Evolutionary conservation across 1,140 invertebrate genomes (phyloP).

Genomic region (Trachymyrmex cornetzi): DNA sequence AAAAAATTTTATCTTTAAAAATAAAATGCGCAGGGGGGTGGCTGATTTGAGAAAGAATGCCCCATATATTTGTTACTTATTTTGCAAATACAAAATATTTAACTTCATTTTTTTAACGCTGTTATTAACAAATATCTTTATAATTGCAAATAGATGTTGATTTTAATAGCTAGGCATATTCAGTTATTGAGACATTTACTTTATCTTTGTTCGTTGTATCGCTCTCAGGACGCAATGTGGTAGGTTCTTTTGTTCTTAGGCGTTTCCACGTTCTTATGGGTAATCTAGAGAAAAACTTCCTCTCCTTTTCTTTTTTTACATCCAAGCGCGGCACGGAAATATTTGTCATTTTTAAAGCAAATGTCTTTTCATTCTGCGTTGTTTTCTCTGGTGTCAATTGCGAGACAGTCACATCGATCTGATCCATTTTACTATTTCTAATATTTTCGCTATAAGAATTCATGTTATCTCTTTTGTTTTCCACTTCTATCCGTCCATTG

Average conservation of each 20-base stretch:
- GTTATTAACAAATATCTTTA: too few relatives aligned
- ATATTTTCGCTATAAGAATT: not conserved
- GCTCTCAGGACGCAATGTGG: not conserved
- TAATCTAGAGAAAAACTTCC: constrained; percentile 49
- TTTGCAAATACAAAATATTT: too few relatives aligned
- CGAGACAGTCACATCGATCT: not conserved
- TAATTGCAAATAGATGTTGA: too few relatives aligned
- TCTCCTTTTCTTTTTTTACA: not conserved
- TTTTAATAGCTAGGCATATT: too few relatives aligned
- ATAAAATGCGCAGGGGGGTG: too few relatives aligned
- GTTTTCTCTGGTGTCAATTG: not conserved
- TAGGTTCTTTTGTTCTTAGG: constrained; percentile 46
- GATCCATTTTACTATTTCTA: not conserved
- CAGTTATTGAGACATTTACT: too few relatives aligned
- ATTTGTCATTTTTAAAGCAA: not conserved
- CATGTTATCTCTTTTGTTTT: not conserved
- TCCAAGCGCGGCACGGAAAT: not conserved
- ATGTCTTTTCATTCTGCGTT: not conserved
- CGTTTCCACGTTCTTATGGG: constrained; percentile 64
- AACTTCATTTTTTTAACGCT: too few relatives aligned
- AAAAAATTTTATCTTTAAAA: too few relatives aligned
- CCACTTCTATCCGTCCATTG: not conserved
- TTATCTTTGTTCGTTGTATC: not conserved
- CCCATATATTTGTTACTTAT: too few relatives aligned
- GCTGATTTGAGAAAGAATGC: too few relatives aligned